A percentile compares a stretch with the other conserved stretches of the same genome.
Evolutionary conservation across 2,888 invertebrate genomes (phyloP).

Genomic region (Cheilosia vernalis): DNA sequence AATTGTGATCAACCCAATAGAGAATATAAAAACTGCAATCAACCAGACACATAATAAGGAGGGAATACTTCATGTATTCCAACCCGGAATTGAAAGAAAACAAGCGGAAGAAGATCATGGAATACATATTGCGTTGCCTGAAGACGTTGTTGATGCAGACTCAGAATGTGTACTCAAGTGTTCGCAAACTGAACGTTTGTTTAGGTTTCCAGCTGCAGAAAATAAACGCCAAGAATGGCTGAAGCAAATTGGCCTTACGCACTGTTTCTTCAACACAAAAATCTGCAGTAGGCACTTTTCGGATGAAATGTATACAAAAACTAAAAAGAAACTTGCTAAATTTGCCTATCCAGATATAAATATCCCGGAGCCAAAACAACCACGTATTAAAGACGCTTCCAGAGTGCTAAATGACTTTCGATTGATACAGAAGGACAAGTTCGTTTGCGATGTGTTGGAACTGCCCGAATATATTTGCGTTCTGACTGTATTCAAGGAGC

Average conservation of each 20-base stretch:
- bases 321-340: conserved; percentile 12
- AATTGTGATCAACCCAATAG: conserved; percentile 40
- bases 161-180: conserved; percentile 56
- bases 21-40: conserved; percentile 35
- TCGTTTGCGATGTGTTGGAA: conserved; percentile 15
- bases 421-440: background rate
- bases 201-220: conserved; percentile 39
- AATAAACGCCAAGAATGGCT: conserved; percentile 35
- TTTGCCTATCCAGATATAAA: conserved; percentile 54
- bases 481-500: conserved; percentile 28
- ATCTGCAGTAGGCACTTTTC: conserved; percentile 63
- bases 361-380: conserved; percentile 3
- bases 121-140: background rate
- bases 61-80: conserved; percentile 45
- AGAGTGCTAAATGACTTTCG: conserved; percentile 9
- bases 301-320: conserved; percentile 25
- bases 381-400: conserved; percentile 12
- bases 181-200: background rate
- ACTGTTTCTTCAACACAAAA: conserved; percentile 39
- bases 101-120: background rate
- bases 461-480: conserved; percentile 46
- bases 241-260: conserved; percentile 38
- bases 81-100: conserved; percentile 4
- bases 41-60: conserved; percentile 8
- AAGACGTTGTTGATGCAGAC: background rate